Evolutionary conservation across 1,140 invertebrate genomes (phyloP).

Genomic region (Leptinotarsa texana): DNA sequence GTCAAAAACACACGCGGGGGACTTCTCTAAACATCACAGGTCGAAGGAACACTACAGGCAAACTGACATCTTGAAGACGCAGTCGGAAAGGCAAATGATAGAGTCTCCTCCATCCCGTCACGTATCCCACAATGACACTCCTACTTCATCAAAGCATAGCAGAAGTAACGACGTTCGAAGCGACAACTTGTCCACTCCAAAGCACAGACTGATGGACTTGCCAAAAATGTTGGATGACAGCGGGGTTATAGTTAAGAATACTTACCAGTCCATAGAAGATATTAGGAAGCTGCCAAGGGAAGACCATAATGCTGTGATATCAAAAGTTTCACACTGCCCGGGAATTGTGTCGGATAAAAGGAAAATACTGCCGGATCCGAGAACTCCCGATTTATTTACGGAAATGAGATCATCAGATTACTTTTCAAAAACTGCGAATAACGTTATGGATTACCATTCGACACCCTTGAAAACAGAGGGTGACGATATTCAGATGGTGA

Average conservation of each 20-base stretch:
- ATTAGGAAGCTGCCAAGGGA: conserved; percentile 11
- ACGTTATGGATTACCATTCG: neutral
- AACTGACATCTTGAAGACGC: neutral
- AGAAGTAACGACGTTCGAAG: neutral
- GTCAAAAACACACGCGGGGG: neutral
- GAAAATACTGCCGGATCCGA: neutral
- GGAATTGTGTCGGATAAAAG: neutral
- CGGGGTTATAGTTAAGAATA: conserved; percentile 35
- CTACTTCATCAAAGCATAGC: neutral
- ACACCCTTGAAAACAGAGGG: conserved; percentile 35
- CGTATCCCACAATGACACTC: neutral
- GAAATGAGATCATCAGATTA: neutral
- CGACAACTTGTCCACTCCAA: neutral
- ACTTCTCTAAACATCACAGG: neutral
- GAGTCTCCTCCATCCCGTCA: neutral
- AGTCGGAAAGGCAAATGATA: neutral
- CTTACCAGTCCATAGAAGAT: conserved; percentile 9
- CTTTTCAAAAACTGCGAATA: neutral
- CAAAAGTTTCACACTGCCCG: conserved; percentile 43
- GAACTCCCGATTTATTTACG: neutral
- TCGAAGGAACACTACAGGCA: neutral
- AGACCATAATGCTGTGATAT: conserved; percentile 33
- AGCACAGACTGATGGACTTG: neutral
- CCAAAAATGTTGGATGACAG: conserved; percentile 30
- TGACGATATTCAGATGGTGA: conserved; percentile 51